Evolutionary conservation across 2,797 vertebrate species (phyloP).

Genomic region (Melanotaenia pygmaea): DNA sequence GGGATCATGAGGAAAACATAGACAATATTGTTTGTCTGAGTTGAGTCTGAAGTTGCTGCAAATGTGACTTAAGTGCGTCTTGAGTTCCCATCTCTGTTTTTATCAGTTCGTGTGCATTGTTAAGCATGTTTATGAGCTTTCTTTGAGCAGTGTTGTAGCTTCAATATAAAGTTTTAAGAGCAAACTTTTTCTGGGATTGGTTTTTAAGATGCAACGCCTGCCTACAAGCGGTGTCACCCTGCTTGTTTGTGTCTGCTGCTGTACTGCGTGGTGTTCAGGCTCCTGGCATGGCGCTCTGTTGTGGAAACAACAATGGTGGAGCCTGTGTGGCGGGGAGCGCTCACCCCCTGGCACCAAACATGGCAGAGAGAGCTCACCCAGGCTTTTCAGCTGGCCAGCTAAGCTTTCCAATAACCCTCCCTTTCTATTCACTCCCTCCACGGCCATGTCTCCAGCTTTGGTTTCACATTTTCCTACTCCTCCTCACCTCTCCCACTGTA

Average conservation of each 20-base stretch:
- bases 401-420: constrained; percentile 37
- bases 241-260: constrained; percentile 42
- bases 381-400: constrained; percentile 54
- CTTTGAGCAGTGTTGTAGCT: too few relatives aligned
- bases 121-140: too few relatives aligned
- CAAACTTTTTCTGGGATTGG: too few relatives aligned
- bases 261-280: constrained; percentile 30
- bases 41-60: too few relatives aligned
- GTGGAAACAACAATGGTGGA: constrained; percentile 75
- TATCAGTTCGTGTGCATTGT: too few relatives aligned
- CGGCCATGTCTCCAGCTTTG: constrained; percentile 19
- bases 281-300: constrained; percentile 67
- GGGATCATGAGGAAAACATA: too few relatives aligned
- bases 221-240: background rate
- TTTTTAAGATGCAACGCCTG: too few relatives aligned
- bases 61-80: too few relatives aligned
- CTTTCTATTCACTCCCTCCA: constrained; percentile 24
- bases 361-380: constrained; percentile 59
- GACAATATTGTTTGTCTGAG: too few relatives aligned
- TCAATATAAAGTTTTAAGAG: too few relatives aligned
- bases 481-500: constrained; percentile 24
- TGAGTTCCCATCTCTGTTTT: too few relatives aligned
- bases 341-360: constrained; percentile 74
- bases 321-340: constrained; percentile 65
- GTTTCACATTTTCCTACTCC: constrained; percentile 12